Evolutionary conservation across 2,113 vertebrate species (phyloP), one percentile per base, ranked within the genome.

Genomic region (Laterallus jamaicensis): DNA sequence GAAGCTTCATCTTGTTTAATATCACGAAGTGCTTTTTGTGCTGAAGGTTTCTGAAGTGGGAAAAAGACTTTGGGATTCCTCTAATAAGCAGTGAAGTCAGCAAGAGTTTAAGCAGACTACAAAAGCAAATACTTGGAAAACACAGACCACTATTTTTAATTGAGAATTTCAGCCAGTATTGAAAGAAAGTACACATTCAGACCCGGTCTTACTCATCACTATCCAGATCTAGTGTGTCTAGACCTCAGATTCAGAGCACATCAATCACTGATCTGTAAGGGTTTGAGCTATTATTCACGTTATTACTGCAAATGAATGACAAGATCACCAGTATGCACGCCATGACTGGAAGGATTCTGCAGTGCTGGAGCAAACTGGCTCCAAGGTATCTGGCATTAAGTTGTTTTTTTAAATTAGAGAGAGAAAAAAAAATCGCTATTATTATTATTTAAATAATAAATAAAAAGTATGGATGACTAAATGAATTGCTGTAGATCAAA

Each of bases 371-470:
- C 17, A 47, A 92, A 81, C 50, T 16, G 20, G 18, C 16, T 49
- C 52, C 42, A 26, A 16, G 14, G 11, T 14, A 28, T 7, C 55
- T 55, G 37, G 11, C 2, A 0, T 20, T 20, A 67, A 66, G 5
- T 73, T 35, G 8, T 39, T 39, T 42, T 81, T 28, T 28, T 21
- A 84, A 42, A 39, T 29, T 8, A 79, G 49, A 71, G 10, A 83
- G 40, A 1, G 54, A 67, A 62, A 59, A 49, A 20, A 52, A 52
- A 52, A 49, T 11, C 19, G 5, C 28, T 37, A n/a, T 52, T 42
- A 14, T 29, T 26, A 31, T 14, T 49, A 35, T 71, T 67, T 49
- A 35, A 40, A 40, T 40, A 40, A 40, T 40, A 40, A 40, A 32
- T 25, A 50, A 74, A 54, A 28, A 2, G 1, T 42, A 67, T 3